A percentile compares a stretch with the other conserved stretches of the same genome.
These are phyloP conservation scores for Microtus montanus DNA, from an alignment of 2,113 vertebrate species.

Conservation along the genomic window DNA sequence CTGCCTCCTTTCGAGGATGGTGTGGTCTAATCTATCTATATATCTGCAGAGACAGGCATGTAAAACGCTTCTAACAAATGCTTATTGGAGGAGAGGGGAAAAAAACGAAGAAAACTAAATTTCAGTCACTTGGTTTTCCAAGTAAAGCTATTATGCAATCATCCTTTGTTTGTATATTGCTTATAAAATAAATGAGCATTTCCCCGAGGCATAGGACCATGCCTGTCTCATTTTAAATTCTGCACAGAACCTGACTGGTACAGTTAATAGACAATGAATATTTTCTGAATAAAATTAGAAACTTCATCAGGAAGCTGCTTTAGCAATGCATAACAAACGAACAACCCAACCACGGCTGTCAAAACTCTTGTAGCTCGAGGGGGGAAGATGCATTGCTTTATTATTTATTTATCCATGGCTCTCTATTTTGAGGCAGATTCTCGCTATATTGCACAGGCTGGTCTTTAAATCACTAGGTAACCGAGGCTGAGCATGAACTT, in stretches of 20 bases:
- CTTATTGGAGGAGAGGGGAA: not conserved
- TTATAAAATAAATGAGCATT: not conserved
- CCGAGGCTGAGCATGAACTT: not conserved
- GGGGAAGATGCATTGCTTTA: not conserved
- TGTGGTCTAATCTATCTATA: not conserved
- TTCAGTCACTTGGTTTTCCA: not conserved
- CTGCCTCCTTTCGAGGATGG: not conserved
- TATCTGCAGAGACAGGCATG: not conserved
- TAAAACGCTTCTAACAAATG: not conserved
- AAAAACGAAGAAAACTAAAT: not conserved
- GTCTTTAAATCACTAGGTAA: not conserved
- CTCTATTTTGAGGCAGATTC: not conserved
- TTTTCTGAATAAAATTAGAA: constrained; percentile 41
- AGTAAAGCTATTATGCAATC: not conserved
- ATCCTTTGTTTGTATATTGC: not conserved
- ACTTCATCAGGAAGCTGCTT: not conserved
- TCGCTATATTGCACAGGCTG: not conserved
- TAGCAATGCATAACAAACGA: not conserved
- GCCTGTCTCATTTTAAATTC: not conserved
- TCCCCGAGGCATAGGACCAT: not conserved
- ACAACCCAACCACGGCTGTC: not conserved
- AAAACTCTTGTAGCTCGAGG: not conserved
- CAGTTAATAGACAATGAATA: not conserved
- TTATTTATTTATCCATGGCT: not conserved
- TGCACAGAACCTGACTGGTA: not conserved